These are phyloP conservation scores for Epinotia bilunana DNA, from an alignment of 2,888 invertebrate genomes.

Conservation along the genomic window DNA sequence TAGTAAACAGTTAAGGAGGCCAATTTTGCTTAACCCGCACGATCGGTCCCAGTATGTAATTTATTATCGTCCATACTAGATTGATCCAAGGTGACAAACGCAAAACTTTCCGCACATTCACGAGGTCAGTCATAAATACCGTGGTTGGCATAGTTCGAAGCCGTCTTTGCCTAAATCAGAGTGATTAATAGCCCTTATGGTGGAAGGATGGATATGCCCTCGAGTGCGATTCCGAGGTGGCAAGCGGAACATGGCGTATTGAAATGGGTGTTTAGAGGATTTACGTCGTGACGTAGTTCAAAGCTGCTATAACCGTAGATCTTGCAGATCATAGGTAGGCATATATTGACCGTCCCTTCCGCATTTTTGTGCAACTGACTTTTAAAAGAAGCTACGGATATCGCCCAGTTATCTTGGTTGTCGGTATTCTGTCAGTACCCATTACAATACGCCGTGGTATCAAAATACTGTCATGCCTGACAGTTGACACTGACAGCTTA, in stretches of 20 bases:
- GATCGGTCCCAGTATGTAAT: neutral
- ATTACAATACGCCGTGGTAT: too few species aligned
- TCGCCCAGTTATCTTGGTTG: too few species aligned
- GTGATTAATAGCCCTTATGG: conserved; percentile 36
- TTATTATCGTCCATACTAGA: conserved; percentile 2
- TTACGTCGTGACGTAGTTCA: neutral
- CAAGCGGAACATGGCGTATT: conserved; percentile 32
- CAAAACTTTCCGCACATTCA: conserved; percentile 8
- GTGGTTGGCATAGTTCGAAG: conserved; percentile 25
- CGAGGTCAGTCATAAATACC: conserved; percentile 28
- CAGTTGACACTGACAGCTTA: too few species aligned
- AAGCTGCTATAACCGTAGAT: too few species aligned
- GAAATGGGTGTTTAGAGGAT: conserved; percentile 16
- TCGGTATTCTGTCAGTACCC: too few species aligned
- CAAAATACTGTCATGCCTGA: too few species aligned
- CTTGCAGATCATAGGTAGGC: too few species aligned
- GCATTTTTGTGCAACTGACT: too few species aligned
- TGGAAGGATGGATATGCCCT: conserved; percentile 34
- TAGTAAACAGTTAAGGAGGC: too few species aligned
- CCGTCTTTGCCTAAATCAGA: conserved; percentile 41
- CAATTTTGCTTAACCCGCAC: too few species aligned
- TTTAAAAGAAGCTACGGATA: too few species aligned
- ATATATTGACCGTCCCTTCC: neutral
- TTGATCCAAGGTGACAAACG: conserved; percentile 27
- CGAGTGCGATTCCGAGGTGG: conserved; percentile 25